Evolutionary conservation across 2,888 invertebrate species (phyloP), one percentile per base, ranked within the genome.

Genomic region (Thymelicus lineola): DNA sequence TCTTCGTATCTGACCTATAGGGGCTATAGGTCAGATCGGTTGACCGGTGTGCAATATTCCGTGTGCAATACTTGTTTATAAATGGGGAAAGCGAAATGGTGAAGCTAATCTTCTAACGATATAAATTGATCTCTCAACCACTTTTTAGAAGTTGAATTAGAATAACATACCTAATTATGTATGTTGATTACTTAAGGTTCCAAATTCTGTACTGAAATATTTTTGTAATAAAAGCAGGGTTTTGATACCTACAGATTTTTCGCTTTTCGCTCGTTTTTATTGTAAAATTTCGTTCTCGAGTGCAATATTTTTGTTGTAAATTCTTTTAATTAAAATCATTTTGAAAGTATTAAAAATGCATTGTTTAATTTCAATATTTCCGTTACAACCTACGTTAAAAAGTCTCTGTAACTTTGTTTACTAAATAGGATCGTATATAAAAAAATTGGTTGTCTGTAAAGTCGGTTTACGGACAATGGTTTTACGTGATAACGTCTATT

Each of bases 241-340:
- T 45, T 45, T n/a, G n/a, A n/a, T n/a, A n/a, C n/a, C n/a, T n/a
- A n/a, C n/a, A n/a, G n/a, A 12, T 10, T 50, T 50, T 50, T 50
- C 48, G 48, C 48, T 50, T 50, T 50, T 50, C 48, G 17, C 15
- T 17, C 48, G 48, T 55, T 55, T 55, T 55, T 14, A 14, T 20
- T 20, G 20, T 55, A 14, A 28, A 12, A 55, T 14, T 55, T 14
- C 55, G 7, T 55, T 55, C 10, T 28, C 48, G 64, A 71, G 86
- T 86, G 85, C 85, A 85, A 85, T 86, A 85, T 82, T 79, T 59
- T 66, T 72, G 64, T 67, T 71, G 74, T 78, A 76, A 77, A 75
- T 76, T 50, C 17, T 74, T 72, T 67, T 73, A 73, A 66, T 71
- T 69, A 36, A 66, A 53, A 57, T 14, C 55, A 55, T 6, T 55